Percentiles rank a stretch among this genome's conserved stretches.
Conservation (phyloP, 2,888 invertebrate genomes). For the Rotaria sp. region DNA sequence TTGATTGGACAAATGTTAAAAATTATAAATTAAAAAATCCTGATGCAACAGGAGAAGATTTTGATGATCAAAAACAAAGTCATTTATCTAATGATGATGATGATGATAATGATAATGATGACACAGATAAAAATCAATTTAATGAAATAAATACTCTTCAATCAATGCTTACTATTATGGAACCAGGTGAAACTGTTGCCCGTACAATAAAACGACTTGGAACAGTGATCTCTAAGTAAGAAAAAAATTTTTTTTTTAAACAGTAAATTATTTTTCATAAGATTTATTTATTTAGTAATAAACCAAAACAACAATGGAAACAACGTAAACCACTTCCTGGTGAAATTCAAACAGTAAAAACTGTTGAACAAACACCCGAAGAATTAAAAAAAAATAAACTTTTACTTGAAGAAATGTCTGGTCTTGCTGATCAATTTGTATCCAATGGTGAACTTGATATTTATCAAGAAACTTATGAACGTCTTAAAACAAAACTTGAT, state of each 20-base stretch:
- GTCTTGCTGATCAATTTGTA: slow-evolving; percentile 76
- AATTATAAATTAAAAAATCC: slow-evolving; percentile 43
- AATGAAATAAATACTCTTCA: slow-evolving; percentile 61
- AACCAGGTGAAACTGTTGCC: slow-evolving; percentile 72
- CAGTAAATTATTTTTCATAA: not conserved
- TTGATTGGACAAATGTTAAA: slow-evolving; percentile 63
- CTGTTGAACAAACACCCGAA: not conserved
- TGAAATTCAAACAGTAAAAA: not conserved
- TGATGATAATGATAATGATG: too few species aligned
- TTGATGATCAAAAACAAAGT: not conserved
- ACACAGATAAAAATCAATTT: not conserved
- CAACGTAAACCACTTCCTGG: not conserved
- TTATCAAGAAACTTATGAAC: slow-evolving; percentile 81
- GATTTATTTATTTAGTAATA: not conserved
- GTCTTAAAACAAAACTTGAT: slow-evolving; percentile 46
- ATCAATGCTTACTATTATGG: slow-evolving; percentile 62
- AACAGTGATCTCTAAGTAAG: too few species aligned
- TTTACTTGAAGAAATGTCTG: slow-evolving; percentile 71
- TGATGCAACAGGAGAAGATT: not conserved
- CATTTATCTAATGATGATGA: not conserved
- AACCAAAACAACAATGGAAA: not conserved
- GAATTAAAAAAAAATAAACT: slow-evolving; percentile 52
- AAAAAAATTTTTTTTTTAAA: too few species aligned
- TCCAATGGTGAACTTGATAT: slow-evolving; percentile 85
- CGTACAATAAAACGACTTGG: slow-evolving; percentile 75